Evolutionary conservation across 2,113 vertebrate species (phyloP).

Genomic region (Otocyon megalotis): DNA sequence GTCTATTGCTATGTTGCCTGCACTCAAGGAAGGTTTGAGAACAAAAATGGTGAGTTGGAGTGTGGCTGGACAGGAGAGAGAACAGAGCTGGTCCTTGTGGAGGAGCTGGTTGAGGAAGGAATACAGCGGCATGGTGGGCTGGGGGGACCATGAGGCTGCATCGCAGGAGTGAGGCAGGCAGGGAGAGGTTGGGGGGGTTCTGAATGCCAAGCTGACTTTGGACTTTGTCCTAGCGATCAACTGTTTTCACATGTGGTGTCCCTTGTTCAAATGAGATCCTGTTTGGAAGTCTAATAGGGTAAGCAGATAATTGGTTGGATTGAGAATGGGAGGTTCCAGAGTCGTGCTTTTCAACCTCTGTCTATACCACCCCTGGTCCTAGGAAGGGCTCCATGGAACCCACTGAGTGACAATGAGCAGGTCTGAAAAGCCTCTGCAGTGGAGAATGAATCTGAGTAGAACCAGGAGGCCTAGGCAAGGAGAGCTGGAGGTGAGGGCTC

Average conservation of each 20-base stretch:
- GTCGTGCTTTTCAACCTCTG: neutral
- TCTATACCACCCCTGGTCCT: neutral
- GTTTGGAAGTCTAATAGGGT: neutral
- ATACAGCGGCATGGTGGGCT: too few relatives aligned
- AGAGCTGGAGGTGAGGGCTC: neutral
- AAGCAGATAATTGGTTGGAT: neutral
- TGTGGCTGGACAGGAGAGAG: neutral
- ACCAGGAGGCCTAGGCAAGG: neutral
- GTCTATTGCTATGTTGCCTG: neutral
- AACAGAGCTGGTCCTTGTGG: fast-evolving
- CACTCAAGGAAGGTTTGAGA: neutral
- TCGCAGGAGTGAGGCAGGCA: neutral
- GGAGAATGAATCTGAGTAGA: neutral
- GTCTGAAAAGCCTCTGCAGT: neutral
- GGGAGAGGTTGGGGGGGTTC: neutral
- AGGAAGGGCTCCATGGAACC: neutral
- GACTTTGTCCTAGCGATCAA: neutral
- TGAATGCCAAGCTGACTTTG: neutral
- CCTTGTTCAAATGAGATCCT: slow-evolving; percentile 29
- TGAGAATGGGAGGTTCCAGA: neutral
- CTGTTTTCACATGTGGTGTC: neutral
- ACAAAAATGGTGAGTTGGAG: neutral
- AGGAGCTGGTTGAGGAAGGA: neutral
- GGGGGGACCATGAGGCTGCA: neutral
- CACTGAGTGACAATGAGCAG: neutral